Percentiles rank a stretch among this genome's conserved stretches.
Evolutionary conservation across 1,140 invertebrate genomes (phyloP).

Genomic region (Leptinotarsa undecemlineata): DNA sequence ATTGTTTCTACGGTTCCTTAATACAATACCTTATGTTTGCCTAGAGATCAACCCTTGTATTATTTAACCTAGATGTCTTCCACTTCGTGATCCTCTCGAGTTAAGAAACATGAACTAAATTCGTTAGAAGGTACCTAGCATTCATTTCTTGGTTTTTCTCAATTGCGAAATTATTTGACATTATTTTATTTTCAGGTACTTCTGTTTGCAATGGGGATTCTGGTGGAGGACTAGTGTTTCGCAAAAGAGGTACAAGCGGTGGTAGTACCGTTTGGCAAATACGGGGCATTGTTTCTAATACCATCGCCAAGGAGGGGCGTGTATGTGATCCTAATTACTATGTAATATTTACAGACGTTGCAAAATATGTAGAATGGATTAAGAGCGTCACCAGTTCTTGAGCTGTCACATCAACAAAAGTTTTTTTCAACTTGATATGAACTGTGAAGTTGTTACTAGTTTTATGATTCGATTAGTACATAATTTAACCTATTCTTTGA

Average conservation of each 20-base stretch:
- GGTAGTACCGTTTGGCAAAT: conserved; percentile 58
- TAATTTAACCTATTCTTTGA: too few species aligned
- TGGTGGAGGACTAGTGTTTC: conserved; percentile 63
- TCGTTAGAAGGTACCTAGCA: too few species aligned
- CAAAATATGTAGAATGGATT: conserved; percentile 62
- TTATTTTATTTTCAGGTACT: conserved; percentile 54
- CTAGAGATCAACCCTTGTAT: too few species aligned
- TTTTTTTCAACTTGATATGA: too few species aligned
- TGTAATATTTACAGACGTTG: conserved; percentile 62
- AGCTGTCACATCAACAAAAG: not conserved
- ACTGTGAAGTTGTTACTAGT: too few species aligned
- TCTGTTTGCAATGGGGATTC: conserved; percentile 66
- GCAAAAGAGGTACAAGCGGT: conserved; percentile 53
- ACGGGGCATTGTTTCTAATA: conserved; percentile 62
- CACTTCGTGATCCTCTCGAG: too few species aligned
- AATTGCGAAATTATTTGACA: not conserved
- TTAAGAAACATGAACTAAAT: too few species aligned
- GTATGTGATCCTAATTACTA: conserved; percentile 61
- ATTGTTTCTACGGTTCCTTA: too few species aligned
- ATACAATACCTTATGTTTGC: too few species aligned
- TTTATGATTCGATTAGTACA: too few species aligned
- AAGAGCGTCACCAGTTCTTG: not conserved
- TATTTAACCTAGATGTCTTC: too few species aligned
- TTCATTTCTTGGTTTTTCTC: too few species aligned
- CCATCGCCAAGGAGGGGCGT: conserved; percentile 55